Evolutionary conservation across 2,113 vertebrate genomes (phyloP), one percentile per base, ranked within the genome.

Genomic region (Oceanodroma tethys): DNA sequence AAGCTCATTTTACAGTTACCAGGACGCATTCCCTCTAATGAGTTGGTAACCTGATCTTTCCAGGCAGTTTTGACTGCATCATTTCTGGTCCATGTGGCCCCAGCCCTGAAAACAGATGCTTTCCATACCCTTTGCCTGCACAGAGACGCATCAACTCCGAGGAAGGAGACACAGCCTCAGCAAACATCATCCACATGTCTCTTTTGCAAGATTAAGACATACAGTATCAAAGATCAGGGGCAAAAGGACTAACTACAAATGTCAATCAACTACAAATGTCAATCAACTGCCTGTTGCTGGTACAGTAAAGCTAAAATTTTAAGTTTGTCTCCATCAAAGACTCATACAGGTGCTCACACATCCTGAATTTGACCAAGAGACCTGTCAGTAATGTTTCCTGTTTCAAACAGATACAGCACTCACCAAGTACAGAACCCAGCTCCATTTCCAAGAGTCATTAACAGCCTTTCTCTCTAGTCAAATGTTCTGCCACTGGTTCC

Each of bases 1-100:
- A 97, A 92, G 71, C n/a, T 95, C 74, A 66, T 88, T 95, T 96
- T 94, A 88, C 43, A 96, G 93, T 95, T 96, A 97, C 80, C 74
- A 94, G 66, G 82, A 95, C 14, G 8, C 48, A 90, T 95, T 95
- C 75, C 70, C 72, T 48, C 87, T 97, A 97, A 97, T 91, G 88
- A 94, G 85, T 86, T 89, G 81, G 95, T 90, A 97, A 98, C 86
- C 47, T 80, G 81, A 98, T 97, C 97, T 88, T 91, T 71, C 67
- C 78, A 81, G 88, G 65, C 56, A 89, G 68, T 60, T 75, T 81
- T 79, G 70, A 94, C 55, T 34, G 62, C 23, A 75, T 38, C 27
- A 21, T 93, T 96, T 91, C 86, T 84, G 53, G 45, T 60, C 11
- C 2, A 21, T 16, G 76, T 73, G 48, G 47, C 65, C 76, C 71